Base-by-base conservation (phyloP, 2,113 vertebrate species). In the Ophthalmolycus amberensis region DNA sequence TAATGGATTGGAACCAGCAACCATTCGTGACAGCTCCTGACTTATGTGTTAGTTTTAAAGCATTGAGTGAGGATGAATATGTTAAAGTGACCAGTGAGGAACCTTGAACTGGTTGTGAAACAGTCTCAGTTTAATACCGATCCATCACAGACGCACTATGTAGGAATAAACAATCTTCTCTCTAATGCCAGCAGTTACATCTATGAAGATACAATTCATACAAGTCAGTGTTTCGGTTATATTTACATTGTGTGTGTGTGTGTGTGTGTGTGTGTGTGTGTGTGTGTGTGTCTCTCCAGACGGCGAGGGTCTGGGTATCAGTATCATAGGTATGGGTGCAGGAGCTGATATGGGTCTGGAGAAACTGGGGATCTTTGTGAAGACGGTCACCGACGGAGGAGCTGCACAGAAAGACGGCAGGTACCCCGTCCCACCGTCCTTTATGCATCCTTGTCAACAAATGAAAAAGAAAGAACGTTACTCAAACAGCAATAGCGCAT, bases 311-410 rank as follows among this genome's bases (percentile, higher is more conserved):
- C 91, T 99, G 81, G 98, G 98, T 5, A 99, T 99, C 94, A 99
- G 98, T 88, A 99, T 99, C 88, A 99, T 99, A 0, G 98, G 98
- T 18, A 99, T 99, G 98, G 98, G 98, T 0, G 98, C 97, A 0
- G 98, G 98, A 25, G 98, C 98, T 0, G 98, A 99, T 87, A 98
- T 98, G 97, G 98, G 98, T 52, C 95, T 99, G 91, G 98, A 99
- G 93, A 99, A 99, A 83, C 89, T 99, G 80, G 98, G 98, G 9
- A 99, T 99, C 94, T 99, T 99, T 0, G 97, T 99, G 70, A 99
- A 99, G 94, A 99, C 97, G 0, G 97, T 99, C 84, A 99, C 97
- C 0, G 98, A 99, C 34, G 97, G 96, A 0, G 98, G 98, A 1
- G 98, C 98, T 0, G 98, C 98, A 1, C 97, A 99, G 85, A 92